These are phyloP conservation scores for Hydrolagus colliei DNA, from an alignment of 2,797 vertebrate genomes.

Conservation along the genomic window DNA sequence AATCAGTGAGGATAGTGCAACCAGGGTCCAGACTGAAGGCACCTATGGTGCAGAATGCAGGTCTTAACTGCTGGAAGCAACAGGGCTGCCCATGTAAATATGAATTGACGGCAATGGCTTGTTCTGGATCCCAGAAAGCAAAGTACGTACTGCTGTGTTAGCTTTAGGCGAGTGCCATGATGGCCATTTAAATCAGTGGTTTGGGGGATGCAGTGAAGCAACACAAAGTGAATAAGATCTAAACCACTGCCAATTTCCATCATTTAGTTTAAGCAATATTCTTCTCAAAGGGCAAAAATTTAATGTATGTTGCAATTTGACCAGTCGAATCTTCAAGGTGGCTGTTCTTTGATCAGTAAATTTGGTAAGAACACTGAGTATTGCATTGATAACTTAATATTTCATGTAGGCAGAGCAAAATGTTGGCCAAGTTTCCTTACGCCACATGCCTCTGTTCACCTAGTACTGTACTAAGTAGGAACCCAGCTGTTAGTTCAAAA, in stretches of 20 bases:
- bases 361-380: not conserved
- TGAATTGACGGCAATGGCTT: not conserved
- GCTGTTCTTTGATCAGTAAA: not conserved
- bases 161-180: not conserved
- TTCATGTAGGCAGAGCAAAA: no score
- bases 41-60: not conserved
- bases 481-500: no score
- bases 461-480: no score
- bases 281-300: not conserved
- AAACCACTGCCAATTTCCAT: not conserved
- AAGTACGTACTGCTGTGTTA: not conserved
- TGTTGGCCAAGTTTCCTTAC: no score
- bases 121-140: not conserved
- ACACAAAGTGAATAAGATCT: not conserved
- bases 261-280: not conserved
- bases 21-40: not conserved
- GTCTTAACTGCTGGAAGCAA: not conserved
- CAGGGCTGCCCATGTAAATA: not conserved
- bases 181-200: slow-evolving; percentile 1
- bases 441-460: no score
- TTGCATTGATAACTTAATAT: not conserved
- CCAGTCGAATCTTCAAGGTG: not conserved
- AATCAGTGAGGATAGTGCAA: not conserved
- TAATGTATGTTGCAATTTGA: no score
- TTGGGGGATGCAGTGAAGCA: not conserved